These are phyloP conservation scores for Seriola quinqueradiata DNA, from an alignment of 2,113 vertebrate species.

Conservation along the genomic window DNA sequence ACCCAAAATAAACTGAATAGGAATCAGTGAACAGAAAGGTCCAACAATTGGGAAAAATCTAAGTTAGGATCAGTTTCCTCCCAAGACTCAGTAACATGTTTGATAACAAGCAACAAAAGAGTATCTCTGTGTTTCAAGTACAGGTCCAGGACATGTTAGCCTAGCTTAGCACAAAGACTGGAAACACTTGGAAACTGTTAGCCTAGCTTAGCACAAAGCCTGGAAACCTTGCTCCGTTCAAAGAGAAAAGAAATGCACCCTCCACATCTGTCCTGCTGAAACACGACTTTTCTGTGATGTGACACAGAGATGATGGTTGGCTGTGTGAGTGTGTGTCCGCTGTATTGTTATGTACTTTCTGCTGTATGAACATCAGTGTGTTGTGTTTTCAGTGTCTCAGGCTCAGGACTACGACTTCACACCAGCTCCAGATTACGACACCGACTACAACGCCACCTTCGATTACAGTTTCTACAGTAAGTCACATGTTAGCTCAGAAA, in stretches of 20 bases:
- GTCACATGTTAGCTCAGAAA: constrained; percentile 3
- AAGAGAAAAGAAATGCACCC: background rate
- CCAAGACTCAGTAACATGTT: no score
- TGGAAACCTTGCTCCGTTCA: background rate
- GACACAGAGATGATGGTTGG: background rate
- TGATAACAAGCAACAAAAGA: no score
- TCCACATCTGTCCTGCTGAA: no score
- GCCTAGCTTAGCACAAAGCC: background rate
- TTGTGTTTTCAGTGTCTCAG: constrained; percentile 30
- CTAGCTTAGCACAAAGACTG: background rate
- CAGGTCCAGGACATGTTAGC: no score
- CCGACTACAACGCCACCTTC: constrained; percentile 55
- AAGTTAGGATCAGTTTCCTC: no score
- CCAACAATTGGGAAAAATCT: no score
- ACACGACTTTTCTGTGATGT: background rate
- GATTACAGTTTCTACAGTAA: constrained; percentile 69
- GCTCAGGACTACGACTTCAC: constrained; percentile 18
- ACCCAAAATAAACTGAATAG: background rate
- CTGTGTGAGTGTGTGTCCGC: background rate
- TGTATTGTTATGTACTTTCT: background rate
- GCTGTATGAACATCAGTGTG: background rate
- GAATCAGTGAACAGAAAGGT: background rate
- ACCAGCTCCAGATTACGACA: constrained; percentile 42
- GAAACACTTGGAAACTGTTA: background rate
- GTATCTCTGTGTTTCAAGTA: no score